A percentile compares a stretch with the other conserved stretches of the same genome.
These are phyloP conservation scores for Pimpla rufipes DNA, from an alignment of 2,888 invertebrate genomes.

Conservation along the genomic window DNA sequence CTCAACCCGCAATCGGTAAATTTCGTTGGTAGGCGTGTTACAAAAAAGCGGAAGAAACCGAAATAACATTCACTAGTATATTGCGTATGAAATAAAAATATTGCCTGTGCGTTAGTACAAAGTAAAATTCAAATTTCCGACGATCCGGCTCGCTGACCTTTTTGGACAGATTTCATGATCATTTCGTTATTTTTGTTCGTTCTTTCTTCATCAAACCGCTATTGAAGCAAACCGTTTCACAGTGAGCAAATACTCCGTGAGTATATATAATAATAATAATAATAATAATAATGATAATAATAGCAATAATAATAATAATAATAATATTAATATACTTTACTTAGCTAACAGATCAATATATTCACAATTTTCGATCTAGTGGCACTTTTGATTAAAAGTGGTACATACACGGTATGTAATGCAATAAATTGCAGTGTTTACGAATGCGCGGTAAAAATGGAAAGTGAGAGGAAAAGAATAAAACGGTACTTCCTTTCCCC, in stretches of 20 bases:
- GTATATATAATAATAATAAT: slow-evolving; percentile 34
- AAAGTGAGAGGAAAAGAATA: slow-evolving; percentile 25
- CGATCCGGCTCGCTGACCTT: background rate
- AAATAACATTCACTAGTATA: slow-evolving; percentile 5
- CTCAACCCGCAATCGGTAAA: slow-evolving; percentile 31
- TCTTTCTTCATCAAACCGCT: slow-evolving; percentile 45
- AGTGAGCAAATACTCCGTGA: slow-evolving; percentile 62
- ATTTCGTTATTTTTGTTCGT: background rate
- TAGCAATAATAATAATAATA: slow-evolving; percentile 10
- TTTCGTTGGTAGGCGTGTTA: slow-evolving; percentile 1
- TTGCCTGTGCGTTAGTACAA: slow-evolving; percentile 30
- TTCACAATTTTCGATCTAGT: slow-evolving; percentile 63
- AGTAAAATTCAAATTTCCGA: slow-evolving; percentile 9
- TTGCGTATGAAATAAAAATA: slow-evolving; percentile 1
- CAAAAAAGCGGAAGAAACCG: background rate
- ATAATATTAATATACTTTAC: slow-evolving; percentile 17
- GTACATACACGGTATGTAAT: slow-evolving; percentile 61
- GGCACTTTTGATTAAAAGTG: slow-evolving; percentile 62
- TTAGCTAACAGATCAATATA: slow-evolving; percentile 59
- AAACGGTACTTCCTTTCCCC: slow-evolving; percentile 16
- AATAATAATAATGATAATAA: slow-evolving; percentile 22
- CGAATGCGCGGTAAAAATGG: slow-evolving; percentile 34
- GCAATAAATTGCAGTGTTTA: slow-evolving; percentile 41
- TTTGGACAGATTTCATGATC: slow-evolving; percentile 47
- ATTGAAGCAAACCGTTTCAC: slow-evolving; percentile 60